phyloP scores from a whole-genome alignment of 2,113 vertebrate species.

The Onychorhynchus coronatus region DNA sequence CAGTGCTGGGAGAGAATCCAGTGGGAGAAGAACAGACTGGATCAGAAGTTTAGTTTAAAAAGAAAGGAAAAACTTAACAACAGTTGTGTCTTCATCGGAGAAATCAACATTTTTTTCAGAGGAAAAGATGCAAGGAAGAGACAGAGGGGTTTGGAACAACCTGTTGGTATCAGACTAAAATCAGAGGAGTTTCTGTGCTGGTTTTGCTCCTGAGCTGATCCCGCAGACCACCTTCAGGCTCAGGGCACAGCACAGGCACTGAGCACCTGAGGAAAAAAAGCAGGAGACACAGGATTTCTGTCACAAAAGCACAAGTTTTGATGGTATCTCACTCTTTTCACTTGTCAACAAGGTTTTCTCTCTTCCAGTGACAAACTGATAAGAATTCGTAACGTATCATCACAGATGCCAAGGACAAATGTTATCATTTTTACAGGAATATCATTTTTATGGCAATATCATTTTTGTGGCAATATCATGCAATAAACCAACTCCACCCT shows the following conservation, averaged over 20 bases:
- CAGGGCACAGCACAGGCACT: rapidly evolving
- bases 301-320: neutral
- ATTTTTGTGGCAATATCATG: neutral
- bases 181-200: neutral
- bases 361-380: neutral
- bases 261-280: no score
- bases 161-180: neutral
- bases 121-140: neutral
- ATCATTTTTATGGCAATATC: neutral
- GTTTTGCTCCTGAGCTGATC: neutral
- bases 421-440: no score
- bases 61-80: neutral
- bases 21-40: neutral
- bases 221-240: neutral
- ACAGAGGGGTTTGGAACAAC: neutral
- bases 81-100: neutral
- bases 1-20: no score
- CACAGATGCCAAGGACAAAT: neutral
- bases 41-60: neutral
- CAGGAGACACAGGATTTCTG: neutral
- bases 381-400: neutral
- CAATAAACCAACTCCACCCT: neutral
- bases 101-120: neutral
- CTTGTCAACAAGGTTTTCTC: neutral
- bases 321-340: neutral